Evolutionary conservation across 2,888 invertebrate genomes (phyloP).

Genomic region (Drosophila melanosoma): DNA sequence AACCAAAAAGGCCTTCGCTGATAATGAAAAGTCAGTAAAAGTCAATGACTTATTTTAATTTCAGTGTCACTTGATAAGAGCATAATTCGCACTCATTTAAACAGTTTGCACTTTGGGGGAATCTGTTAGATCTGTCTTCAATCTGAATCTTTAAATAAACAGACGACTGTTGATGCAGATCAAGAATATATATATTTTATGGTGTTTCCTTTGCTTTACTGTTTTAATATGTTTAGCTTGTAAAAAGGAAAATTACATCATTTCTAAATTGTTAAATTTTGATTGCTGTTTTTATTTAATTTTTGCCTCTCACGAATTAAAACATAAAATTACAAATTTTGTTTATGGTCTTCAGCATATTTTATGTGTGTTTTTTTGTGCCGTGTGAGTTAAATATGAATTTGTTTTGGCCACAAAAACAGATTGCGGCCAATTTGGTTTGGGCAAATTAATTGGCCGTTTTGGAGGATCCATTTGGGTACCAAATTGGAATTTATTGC

Average conservation of each 20-base stretch:
- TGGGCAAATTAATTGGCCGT: constrained; percentile 70
- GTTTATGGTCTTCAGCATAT: constrained; percentile 27
- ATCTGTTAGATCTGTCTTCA: background rate
- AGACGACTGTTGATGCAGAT: background rate
- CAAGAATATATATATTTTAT: background rate
- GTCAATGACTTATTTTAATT: background rate
- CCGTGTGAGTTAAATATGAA: constrained; percentile 25
- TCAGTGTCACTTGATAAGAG: background rate
- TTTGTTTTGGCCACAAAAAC: constrained; percentile 21
- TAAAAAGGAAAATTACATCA: background rate
- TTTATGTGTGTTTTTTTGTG: constrained; percentile 28
- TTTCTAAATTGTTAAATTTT: background rate
- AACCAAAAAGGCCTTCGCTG: background rate
- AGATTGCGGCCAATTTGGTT: constrained; percentile 69
- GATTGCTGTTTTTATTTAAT: background rate
- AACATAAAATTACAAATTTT: constrained; percentile 10
- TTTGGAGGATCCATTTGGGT: constrained; percentile 75
- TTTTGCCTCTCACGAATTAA: background rate
- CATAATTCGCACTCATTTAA: background rate
- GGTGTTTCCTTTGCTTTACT: background rate
- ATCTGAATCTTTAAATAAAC: background rate
- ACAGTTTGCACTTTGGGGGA: background rate
- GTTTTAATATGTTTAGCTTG: background rate
- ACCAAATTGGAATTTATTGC: constrained; percentile 77
- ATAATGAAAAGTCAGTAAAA: background rate